These are phyloP conservation scores for Manis javanica DNA, from an alignment of 2,797 vertebrate species.

Conservation along the genomic window DNA sequence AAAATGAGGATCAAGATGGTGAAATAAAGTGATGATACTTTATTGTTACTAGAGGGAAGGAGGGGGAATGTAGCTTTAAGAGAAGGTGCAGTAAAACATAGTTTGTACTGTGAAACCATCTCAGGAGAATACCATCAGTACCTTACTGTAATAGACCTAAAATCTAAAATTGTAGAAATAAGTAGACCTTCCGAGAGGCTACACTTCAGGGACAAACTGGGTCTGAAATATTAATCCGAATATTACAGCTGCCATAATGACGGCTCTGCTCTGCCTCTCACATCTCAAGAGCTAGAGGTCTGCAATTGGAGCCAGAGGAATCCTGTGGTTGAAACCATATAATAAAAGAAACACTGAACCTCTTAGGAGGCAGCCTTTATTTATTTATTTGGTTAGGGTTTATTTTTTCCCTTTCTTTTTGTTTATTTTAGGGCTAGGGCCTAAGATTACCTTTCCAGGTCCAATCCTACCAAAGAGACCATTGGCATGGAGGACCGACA, in stretches of 20 bases:
- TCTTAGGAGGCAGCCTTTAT: background rate
- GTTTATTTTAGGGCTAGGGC: slow-evolving; percentile 44
- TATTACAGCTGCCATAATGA: background rate
- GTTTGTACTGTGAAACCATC: background rate
- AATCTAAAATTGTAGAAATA: background rate
- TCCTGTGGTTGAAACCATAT: background rate
- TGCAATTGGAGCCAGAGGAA: background rate
- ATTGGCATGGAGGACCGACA: background rate
- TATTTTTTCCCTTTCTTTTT: background rate
- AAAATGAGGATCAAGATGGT: background rate
- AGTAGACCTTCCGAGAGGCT: background rate
- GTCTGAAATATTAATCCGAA: background rate
- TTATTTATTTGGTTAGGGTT: background rate
- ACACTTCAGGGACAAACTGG: background rate
- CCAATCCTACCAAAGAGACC: background rate
- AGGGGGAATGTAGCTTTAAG: background rate
- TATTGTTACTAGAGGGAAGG: background rate
- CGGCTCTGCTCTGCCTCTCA: too few species aligned
- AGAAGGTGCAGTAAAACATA: background rate
- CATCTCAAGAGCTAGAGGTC: background rate
- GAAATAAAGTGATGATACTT: background rate
- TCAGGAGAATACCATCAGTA: background rate
- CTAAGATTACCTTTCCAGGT: background rate
- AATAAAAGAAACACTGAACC: background rate
- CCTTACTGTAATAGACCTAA: background rate